Conservation (phyloP, 2,888 invertebrate genomes). For the Agrochola macilenta region DNA sequence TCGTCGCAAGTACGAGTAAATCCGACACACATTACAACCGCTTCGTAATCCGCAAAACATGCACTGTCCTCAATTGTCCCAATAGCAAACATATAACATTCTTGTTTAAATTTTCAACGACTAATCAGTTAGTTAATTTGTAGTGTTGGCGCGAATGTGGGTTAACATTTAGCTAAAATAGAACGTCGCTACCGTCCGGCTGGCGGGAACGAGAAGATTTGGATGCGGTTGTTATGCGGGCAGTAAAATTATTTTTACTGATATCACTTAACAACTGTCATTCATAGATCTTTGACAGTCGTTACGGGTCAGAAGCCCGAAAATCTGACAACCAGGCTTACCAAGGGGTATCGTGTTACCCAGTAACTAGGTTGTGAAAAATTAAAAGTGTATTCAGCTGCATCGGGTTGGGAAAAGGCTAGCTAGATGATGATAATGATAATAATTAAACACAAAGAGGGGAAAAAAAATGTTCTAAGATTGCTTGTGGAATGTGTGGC, state of each 20-base stretch:
- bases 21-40: constrained; percentile 33
- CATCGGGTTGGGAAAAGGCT: too few species aligned
- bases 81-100: constrained; percentile 57
- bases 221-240: constrained; percentile 68
- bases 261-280: background rate
- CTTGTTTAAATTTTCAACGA: constrained; percentile 68
- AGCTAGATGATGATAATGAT: background rate
- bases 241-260: constrained; percentile 22
- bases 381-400: background rate
- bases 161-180: constrained; percentile 85
- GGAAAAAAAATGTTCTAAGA: background rate
- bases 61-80: constrained; percentile 52
- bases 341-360: background rate
- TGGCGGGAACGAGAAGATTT: constrained; percentile 60
- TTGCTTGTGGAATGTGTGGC: constrained; percentile 33
- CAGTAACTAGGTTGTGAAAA: background rate
- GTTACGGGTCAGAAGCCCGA: background rate
- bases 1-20: constrained; percentile 8
- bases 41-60: constrained; percentile 42
- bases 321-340: background rate
- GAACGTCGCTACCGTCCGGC: constrained; percentile 81
- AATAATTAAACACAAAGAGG: too few species aligned
- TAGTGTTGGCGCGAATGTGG: constrained; percentile 82
- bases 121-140: constrained; percentile 80
- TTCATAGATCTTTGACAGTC: background rate